phyloP scores from a whole-genome alignment of 2,113 vertebrate species.

The Neolamprologus fasciatus region DNA sequence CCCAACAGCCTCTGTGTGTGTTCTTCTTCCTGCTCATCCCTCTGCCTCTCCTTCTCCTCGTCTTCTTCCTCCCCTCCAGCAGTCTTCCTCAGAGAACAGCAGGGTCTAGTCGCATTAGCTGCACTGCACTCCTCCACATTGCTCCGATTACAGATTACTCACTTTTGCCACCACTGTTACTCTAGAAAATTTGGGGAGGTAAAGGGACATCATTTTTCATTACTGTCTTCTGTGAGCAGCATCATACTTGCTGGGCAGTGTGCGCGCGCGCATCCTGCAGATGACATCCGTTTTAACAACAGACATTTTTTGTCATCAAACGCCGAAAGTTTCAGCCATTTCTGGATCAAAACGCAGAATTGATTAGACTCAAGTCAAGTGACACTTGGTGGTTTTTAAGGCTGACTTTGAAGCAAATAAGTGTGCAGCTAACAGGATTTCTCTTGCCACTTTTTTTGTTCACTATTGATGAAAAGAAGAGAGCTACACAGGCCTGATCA shows the following conservation, averaged over 20 bases:
- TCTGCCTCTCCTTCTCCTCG: conserved; percentile 23
- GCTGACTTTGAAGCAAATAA: conserved; percentile 39
- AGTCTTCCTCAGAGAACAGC: conserved; percentile 63
- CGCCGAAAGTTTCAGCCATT: not conserved
- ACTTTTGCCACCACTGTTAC: conserved; percentile 46
- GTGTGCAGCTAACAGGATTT: conserved; percentile 20
- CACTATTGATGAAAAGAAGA: conserved; percentile 47
- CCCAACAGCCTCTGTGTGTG: conserved; percentile 55
- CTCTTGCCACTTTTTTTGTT: conserved; percentile 29
- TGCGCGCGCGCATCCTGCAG: not conserved
- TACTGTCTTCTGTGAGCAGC: conserved; percentile 37
- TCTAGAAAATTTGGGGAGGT: conserved; percentile 52
- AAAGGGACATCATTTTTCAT: conserved; percentile 61
- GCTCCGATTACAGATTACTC: conserved; percentile 57
- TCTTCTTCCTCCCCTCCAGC: conserved; percentile 60
- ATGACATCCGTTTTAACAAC: not conserved
- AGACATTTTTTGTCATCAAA: not conserved
- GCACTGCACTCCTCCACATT: conserved; percentile 51
- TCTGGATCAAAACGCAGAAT: conserved; percentile 32
- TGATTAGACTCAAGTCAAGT: conserved; percentile 9
- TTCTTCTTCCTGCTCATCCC: conserved; percentile 45
- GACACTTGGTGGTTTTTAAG: conserved; percentile 27
- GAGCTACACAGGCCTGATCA: conserved; percentile 42
- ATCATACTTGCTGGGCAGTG: conserved; percentile 18
- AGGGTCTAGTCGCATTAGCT: conserved; percentile 54